A percentile compares a stretch with the other conserved stretches of the same genome.
Evolutionary conservation across 1,140 invertebrate species (phyloP).

Genomic region (Venustaconcha ellipsiformis): DNA sequence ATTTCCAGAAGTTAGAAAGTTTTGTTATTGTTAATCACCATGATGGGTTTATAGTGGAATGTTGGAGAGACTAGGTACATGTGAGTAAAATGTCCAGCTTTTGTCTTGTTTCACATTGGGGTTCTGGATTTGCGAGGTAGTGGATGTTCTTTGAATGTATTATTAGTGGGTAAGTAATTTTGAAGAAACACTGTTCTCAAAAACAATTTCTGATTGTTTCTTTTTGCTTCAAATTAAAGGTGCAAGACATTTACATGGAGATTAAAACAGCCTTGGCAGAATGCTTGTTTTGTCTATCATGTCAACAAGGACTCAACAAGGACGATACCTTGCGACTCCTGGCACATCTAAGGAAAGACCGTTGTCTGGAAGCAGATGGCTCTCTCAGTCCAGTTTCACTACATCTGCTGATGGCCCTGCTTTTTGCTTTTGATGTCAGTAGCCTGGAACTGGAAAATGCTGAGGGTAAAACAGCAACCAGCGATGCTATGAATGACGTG

Average conservation of each 20-base stretch:
- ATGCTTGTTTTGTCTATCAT: conserved; percentile 87
- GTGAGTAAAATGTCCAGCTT: no score
- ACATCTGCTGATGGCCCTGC: conserved; percentile 83
- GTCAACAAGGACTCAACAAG: conserved; percentile 81
- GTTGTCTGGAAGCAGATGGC: conserved; percentile 60
- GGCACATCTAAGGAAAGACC: conserved; percentile 67
- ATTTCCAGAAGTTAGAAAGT: no score
- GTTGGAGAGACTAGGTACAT: no score
- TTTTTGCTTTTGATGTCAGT: conserved; percentile 88
- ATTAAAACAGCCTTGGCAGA: conserved; percentile 85
- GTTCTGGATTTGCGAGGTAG: no score
- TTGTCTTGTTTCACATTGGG: no score
- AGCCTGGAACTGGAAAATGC: conserved; percentile 75
- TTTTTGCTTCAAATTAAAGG: conserved; percentile 68
- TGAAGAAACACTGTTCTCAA: no score
- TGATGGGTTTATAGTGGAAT: no score
- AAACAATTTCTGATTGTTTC: background rate
- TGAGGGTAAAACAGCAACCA: conserved; percentile 40
- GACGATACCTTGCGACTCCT: conserved; percentile 71
- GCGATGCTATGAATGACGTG: no score
- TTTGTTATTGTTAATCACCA: no score
- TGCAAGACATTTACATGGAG: conserved; percentile 83
- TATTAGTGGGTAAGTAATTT: background rate
- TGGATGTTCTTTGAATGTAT: background rate
- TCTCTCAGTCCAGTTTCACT: conserved; percentile 82